Conservation (phyloP, 2,113 vertebrate genomes). For the Gymnogyps californianus region DNA sequence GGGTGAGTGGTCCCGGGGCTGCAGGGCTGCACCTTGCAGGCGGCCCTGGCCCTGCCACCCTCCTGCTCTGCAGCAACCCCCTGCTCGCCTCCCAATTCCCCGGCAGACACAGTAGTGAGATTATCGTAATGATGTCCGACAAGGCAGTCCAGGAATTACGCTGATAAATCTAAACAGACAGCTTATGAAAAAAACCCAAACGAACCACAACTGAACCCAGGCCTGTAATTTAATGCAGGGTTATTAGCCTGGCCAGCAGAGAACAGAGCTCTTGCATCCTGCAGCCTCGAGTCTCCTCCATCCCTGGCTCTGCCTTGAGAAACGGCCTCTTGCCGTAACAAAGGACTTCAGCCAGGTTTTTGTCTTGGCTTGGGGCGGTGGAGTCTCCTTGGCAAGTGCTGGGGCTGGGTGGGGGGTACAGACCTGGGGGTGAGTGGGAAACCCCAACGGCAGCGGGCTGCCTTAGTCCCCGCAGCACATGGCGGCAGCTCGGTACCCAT, state of each 20-base stretch:
- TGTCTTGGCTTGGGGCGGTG: not conserved
- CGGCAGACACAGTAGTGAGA: slow-evolving; percentile 24
- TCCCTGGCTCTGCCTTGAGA: not conserved
- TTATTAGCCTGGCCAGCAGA: slow-evolving; percentile 62
- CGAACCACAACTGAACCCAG: slow-evolving; percentile 16
- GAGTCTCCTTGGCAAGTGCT: not conserved
- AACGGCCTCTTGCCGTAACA: not conserved
- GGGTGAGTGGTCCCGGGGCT: not conserved
- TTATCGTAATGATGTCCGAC: slow-evolving; percentile 67
- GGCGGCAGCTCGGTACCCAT: fast-evolving
- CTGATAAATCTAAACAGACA: slow-evolving; percentile 72
- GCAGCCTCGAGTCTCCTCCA: not conserved
- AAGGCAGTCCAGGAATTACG: slow-evolving; percentile 61
- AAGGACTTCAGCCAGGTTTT: not conserved
- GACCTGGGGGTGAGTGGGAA: not conserved
- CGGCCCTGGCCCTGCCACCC: not conserved
- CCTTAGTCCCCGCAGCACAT: not conserved
- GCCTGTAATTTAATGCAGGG: slow-evolving; percentile 67
- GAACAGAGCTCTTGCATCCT: slow-evolving; percentile 37
- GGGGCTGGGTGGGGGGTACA: not conserved
- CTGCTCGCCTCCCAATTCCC: not conserved
- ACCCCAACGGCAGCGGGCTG: not conserved
- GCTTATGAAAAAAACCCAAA: slow-evolving; percentile 21
- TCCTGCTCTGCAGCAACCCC: not conserved
- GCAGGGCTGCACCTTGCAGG: not conserved